Conservation (phyloP, 1,140 invertebrate species). For the Magallana gigas region DNA sequence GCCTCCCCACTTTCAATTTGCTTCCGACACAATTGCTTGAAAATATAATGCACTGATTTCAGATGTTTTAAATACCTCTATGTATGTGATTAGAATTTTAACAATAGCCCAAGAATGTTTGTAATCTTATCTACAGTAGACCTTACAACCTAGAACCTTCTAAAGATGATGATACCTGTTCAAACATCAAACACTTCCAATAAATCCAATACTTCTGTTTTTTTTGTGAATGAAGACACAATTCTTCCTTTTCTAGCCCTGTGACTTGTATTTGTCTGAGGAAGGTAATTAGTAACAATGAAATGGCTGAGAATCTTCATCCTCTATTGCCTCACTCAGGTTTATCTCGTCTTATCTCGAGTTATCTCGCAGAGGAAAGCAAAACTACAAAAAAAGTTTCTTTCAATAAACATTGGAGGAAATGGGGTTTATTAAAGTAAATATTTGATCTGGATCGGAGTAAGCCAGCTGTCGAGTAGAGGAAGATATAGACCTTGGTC, state of each 20-base stretch:
- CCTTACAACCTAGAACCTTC: background rate
- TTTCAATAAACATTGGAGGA: background rate
- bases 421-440: conserved; percentile 4
- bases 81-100: background rate
- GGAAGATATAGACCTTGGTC: background rate
- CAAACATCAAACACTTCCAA: background rate
- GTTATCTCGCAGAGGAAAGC: background rate
- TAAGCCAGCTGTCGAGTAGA: background rate
- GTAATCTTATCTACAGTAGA: background rate
- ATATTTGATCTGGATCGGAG: background rate
- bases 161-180: background rate
- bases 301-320: background rate
- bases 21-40: too few species aligned
- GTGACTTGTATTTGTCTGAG: background rate
- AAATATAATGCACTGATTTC: too few species aligned
- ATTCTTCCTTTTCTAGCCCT: background rate
- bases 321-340: background rate
- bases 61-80: background rate
- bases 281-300: background rate
- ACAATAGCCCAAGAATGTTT: background rate
- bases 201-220: background rate
- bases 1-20: too few species aligned
- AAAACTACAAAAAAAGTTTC: background rate
- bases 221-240: background rate
- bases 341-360: background rate